Evolutionary conservation across 1,140 invertebrate genomes (phyloP), one percentile per base, ranked within the genome.

Genomic region (Prorops nasuta): DNA sequence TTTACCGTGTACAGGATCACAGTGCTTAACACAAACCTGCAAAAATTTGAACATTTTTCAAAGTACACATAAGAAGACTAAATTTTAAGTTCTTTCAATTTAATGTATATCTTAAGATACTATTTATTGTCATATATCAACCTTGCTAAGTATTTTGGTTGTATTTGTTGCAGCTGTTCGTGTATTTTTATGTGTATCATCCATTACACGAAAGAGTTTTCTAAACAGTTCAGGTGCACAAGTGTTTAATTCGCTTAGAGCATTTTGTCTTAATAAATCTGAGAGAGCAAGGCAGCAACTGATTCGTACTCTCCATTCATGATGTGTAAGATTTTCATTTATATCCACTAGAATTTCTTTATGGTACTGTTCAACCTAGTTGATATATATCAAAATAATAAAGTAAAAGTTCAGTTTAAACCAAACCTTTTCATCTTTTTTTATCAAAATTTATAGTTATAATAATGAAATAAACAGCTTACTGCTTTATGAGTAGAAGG

Each of bases 151-250:
- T 37, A 88, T 80, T 59, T 84, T 85, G 3, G 89, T 83, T 0
- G 92, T 89, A 51, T 83, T 82, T 21, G 84, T 86, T 20, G 94
- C 94, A 2, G 90, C 86, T 53, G 84, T 77, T 47, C 94, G 78
- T 0, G 94, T 95, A 17, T 85, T 87, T 69, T 94, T 92, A 67
- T 96, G 94, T 62, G 95, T 90, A 75, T 96, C 94, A 73, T 96
- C 94, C 85, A 94, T 89, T 0, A 96, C 92, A 22, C 90, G 77
- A 64, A 96, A 92, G 22, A 95, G 74, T 66, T 89, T 87, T 9
- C 80, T 79, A 91, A 92, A 95, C 2, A 96, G 77, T 57, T 87
- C 84, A 0, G 76, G 67, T 18, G 63, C 69, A 41, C 38, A 66
- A 55, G 65, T 55, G 0, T 58, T 62, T 2, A 71, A 60, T 54